Conservation (phyloP, 2,888 invertebrate genomes). For the Apocheima hispidaria region DNA sequence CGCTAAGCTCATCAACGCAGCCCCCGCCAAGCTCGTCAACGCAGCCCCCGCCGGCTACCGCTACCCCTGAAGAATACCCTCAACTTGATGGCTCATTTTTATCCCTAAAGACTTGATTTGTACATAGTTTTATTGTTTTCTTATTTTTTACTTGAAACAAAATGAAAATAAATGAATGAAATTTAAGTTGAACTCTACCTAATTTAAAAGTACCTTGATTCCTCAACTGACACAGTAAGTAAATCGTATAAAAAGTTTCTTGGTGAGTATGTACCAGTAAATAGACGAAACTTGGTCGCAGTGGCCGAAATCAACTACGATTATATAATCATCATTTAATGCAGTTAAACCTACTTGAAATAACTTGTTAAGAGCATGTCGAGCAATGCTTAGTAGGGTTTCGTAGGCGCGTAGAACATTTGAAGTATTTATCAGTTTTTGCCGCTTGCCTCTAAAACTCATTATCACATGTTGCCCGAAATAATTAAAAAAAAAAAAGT, state of each 20-base stretch:
- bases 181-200: background rate
- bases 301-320: too few relatives aligned
- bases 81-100: slow-evolving; percentile 59
- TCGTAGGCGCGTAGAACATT: too few relatives aligned
- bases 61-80: slow-evolving; percentile 69
- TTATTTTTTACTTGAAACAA: slow-evolving; percentile 55
- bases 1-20: slow-evolving; percentile 64
- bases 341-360: too few relatives aligned
- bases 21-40: slow-evolving; percentile 88
- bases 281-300: too few relatives aligned
- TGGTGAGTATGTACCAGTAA: too few relatives aligned
- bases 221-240: background rate
- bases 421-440: too few relatives aligned
- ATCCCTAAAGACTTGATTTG: slow-evolving; percentile 71
- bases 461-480: too few relatives aligned
- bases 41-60: slow-evolving; percentile 71
- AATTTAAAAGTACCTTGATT: background rate
- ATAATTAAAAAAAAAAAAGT: too few relatives aligned
- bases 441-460: too few relatives aligned
- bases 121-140: slow-evolving; percentile 68
- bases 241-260: background rate
- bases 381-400: too few relatives aligned
- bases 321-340: too few relatives aligned
- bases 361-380: too few relatives aligned
- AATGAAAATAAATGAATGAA: slow-evolving; percentile 37